A percentile compares a stretch with the other conserved stretches of the same genome.
Evolutionary conservation across 2,888 invertebrate species (phyloP).

Genomic region (Crocallis elinguaria): DNA sequence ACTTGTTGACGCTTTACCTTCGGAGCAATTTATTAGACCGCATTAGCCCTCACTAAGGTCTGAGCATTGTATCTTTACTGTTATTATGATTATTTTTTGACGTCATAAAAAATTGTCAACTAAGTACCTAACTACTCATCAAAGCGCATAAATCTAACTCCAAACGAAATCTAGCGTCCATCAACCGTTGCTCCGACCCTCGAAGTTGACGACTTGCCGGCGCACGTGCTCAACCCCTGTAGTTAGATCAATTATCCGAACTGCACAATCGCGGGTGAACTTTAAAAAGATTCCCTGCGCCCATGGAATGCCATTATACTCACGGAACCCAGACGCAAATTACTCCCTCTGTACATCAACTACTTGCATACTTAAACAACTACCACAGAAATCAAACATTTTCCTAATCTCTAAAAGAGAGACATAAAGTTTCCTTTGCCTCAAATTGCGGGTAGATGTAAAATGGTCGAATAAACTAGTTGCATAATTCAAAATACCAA

Average conservation of each 20-base stretch:
- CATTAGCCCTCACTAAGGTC: no score
- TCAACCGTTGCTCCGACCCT: not conserved
- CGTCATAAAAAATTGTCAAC: no score
- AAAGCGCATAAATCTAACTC: not conserved
- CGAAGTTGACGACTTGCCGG: not conserved
- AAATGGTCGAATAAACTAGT: conserved; percentile 69
- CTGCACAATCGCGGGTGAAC: conserved; percentile 22
- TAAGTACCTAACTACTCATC: conserved; percentile 1
- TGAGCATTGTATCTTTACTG: no score
- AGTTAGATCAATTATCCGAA: conserved; percentile 27
- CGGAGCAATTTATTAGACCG: no score
- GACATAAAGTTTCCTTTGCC: conserved; percentile 51
- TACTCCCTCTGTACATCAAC: conserved; percentile 49
- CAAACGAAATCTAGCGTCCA: not conserved
- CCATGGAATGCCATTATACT: conserved; percentile 58
- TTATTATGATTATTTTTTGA: no score
- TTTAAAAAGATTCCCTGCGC: conserved; percentile 28
- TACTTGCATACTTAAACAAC: conserved; percentile 62
- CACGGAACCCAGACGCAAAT: conserved; percentile 55
- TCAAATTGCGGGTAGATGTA: conserved; percentile 25
- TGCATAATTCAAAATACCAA: conserved; percentile 68
- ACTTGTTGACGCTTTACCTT: no score
- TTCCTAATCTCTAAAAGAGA: conserved; percentile 38
- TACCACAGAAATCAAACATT: conserved; percentile 19
- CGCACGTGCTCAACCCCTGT: conserved; percentile 2